Percentiles rank a stretch among this genome's conserved stretches.
Evolutionary conservation across 2,797 vertebrate species (phyloP).

Genomic region (Steatocranus sp.): DNA sequence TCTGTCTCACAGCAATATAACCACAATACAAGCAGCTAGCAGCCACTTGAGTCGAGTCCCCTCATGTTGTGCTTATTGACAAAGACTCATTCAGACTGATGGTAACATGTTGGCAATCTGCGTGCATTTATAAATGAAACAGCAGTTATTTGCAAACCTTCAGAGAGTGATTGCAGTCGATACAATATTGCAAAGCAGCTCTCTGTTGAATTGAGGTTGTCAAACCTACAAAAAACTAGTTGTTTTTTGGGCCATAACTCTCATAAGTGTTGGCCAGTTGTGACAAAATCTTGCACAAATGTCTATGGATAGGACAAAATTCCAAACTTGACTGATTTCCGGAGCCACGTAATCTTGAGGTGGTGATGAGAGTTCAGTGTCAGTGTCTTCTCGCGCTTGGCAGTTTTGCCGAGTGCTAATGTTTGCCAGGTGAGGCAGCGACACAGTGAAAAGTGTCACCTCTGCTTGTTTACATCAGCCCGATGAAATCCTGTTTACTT

Average conservation of each 20-base stretch:
- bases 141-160: neutral
- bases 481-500: conserved; percentile 29
- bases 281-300: neutral
- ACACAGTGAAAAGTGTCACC: conserved; percentile 20
- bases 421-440: conserved; percentile 5
- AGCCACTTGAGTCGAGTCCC: neutral
- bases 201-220: neutral
- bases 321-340: neutral
- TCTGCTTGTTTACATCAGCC: conserved; percentile 47
- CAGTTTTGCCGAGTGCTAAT: neutral
- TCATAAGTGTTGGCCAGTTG: neutral
- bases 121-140: neutral
- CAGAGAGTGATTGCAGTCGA: neutral
- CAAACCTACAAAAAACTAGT: neutral
- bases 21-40: neutral
- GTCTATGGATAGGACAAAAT: neutral
- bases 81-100: neutral
- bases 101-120: neutral
- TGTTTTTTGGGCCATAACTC: neutral
- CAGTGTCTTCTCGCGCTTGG: neutral
- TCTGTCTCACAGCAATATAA: neutral
- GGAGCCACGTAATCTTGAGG: neutral
- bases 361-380: neutral
- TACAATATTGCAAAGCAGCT: neutral
- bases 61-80: neutral